A percentile compares a stretch with the other conserved stretches of the same genome.
phyloP scores from a whole-genome alignment of 2,888 invertebrate species.

The Apocheima hispidaria region DNA sequence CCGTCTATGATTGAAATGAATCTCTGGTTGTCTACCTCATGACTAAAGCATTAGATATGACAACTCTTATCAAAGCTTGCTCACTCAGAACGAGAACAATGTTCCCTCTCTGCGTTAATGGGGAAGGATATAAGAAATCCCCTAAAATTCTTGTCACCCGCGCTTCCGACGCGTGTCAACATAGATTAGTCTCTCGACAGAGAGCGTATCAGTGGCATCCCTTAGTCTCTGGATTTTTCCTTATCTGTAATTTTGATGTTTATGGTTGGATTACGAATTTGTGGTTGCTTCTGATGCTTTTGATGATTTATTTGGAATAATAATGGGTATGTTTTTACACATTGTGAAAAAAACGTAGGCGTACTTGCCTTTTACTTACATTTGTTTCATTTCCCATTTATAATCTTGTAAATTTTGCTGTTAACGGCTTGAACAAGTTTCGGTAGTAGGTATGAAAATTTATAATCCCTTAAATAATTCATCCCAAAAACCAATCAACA shows the following conservation, averaged over 20 bases:
- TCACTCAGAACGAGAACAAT: slow-evolving; percentile 25
- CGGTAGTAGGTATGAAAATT: too few species aligned
- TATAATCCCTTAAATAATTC: background rate
- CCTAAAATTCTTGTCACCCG: slow-evolving; percentile 59
- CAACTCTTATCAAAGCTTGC: slow-evolving; percentile 13
- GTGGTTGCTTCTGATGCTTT: background rate
- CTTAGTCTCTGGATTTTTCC: slow-evolving; percentile 28
- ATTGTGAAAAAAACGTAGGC: background rate
- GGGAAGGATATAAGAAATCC: slow-evolving; percentile 58
- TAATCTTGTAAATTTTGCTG: too few species aligned
- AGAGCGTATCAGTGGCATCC: slow-evolving; percentile 29
- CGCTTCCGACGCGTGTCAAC: slow-evolving; percentile 59
- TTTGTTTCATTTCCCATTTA: too few species aligned
- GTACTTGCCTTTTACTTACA: background rate
- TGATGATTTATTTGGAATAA: too few species aligned
- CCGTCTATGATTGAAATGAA: slow-evolving; percentile 21
- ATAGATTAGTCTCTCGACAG: slow-evolving; percentile 55
- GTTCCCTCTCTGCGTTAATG: slow-evolving; percentile 45
- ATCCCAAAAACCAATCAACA: background rate
- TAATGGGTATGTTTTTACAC: too few species aligned
- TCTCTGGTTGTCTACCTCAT: background rate
- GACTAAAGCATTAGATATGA: background rate
- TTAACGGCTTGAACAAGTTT: too few species aligned
- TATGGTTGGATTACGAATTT: slow-evolving; percentile 20
- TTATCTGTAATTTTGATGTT: slow-evolving; percentile 29